A percentile compares a stretch with the other conserved stretches of the same genome.
Conservation (phyloP, 2,888 invertebrate species). For the Chrysolina haemoptera region DNA sequence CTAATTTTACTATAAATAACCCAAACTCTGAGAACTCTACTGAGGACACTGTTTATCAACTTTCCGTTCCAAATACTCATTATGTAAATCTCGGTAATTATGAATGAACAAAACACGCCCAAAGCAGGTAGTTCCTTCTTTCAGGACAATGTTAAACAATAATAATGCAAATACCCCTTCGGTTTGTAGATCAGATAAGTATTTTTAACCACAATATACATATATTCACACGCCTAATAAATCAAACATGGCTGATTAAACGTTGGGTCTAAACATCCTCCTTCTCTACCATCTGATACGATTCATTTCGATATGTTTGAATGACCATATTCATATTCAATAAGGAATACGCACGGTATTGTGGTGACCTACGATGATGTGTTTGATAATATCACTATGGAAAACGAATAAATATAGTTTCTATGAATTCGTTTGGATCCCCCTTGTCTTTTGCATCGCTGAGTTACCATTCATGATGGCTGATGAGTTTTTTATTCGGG, state of each 20-base stretch:
- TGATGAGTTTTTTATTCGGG: conserved; percentile 49
- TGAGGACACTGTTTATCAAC: too few relatives aligned
- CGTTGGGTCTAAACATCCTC: conserved; percentile 53
- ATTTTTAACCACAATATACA: conserved; percentile 37
- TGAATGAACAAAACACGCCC: background rate
- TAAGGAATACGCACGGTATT: conserved; percentile 48
- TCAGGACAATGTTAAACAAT: conserved; percentile 21
- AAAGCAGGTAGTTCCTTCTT: conserved; percentile 21
- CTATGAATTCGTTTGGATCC: conserved; percentile 42
- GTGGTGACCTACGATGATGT: conserved; percentile 53
- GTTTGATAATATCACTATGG: conserved; percentile 51
- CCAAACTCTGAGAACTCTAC: too few relatives aligned
- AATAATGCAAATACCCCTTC: conserved; percentile 28
- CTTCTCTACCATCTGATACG: conserved; percentile 57
- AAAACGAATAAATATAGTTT: conserved; percentile 46
- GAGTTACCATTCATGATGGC: conserved; percentile 26
- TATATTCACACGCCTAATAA: conserved; percentile 51
- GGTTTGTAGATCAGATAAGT: conserved; percentile 37
- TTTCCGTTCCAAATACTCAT: too few relatives aligned
- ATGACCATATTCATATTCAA: conserved; percentile 59
- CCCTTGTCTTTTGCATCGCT: conserved; percentile 44
- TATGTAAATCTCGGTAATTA: background rate
- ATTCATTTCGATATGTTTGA: conserved; percentile 56
- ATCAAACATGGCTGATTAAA: conserved; percentile 48
- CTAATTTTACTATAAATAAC: too few relatives aligned